A percentile compares a stretch with the other conserved stretches of the same genome.
These are phyloP conservation scores for Stenoptilia bipunctidactyla DNA, from an alignment of 2,888 invertebrate genomes.

Conservation along the genomic window DNA sequence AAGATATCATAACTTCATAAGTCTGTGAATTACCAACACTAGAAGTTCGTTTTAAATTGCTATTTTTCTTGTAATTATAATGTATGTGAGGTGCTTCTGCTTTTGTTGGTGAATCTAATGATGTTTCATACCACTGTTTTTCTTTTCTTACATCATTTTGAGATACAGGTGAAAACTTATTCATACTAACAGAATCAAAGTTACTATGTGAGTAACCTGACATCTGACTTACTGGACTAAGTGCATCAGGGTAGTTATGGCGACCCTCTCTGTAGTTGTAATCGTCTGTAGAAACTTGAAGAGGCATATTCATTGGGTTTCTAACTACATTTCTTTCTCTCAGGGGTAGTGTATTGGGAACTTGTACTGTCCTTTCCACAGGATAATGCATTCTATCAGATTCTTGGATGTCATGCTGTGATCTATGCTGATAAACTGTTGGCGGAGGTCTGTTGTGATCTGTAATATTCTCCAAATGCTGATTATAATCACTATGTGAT, in stretches of 20 bases:
- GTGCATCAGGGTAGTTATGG: slow-evolving; percentile 38
- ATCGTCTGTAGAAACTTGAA: slow-evolving; percentile 60
- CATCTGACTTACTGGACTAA: slow-evolving; percentile 56
- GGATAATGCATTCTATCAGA: slow-evolving; percentile 36
- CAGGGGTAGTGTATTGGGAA: slow-evolving; percentile 52
- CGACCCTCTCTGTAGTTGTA: slow-evolving; percentile 36
- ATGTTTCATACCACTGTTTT: slow-evolving; percentile 80
- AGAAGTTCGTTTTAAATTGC: slow-evolving; percentile 64
- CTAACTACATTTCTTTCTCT: slow-evolving; percentile 47
- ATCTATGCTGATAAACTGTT: slow-evolving; percentile 46
- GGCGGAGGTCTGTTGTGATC: slow-evolving; percentile 39
- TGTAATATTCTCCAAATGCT: slow-evolving; percentile 51
- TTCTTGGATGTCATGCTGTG: slow-evolving; percentile 57
- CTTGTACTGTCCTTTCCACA: slow-evolving; percentile 37
- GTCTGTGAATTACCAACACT: slow-evolving; percentile 68
- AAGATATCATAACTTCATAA: slow-evolving; percentile 51
- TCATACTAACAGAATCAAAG: slow-evolving; percentile 54
- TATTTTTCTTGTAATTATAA: slow-evolving; percentile 36
- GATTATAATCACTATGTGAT: slow-evolving; percentile 62
- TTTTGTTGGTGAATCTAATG: slow-evolving; percentile 71
- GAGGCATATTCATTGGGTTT: slow-evolving; percentile 46
- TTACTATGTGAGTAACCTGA: slow-evolving; percentile 48
- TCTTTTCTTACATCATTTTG: slow-evolving; percentile 62
- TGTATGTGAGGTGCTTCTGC: slow-evolving; percentile 31
- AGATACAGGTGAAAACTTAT: slow-evolving; percentile 53